Evolutionary conservation across 2,888 invertebrate genomes (phyloP), one percentile per base, ranked within the genome.

Genomic region (Drosophila algonquin): DNA sequence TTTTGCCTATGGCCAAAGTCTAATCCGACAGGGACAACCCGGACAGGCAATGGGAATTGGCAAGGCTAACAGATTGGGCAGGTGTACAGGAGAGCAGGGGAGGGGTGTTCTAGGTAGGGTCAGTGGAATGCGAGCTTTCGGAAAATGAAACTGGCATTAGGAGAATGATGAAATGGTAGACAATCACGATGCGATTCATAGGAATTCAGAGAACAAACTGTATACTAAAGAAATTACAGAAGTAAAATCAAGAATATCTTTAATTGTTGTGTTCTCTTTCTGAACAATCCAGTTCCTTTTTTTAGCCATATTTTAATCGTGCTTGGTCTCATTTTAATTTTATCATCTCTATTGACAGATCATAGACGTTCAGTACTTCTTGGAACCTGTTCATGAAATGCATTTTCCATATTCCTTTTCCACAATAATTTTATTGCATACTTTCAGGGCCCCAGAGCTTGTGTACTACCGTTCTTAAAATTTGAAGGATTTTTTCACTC

Each of bases 1-100:
- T 72, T 75, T 72, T 68, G 69, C 48, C 75, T 68, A 57, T 75
- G 48, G 75, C 75, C 67, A 75, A 71, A 71, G 57, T 75, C 68
- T 72, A 72, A 71, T 71, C 71, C 71, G 68, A 57, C 57, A 65
- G 68, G 71, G 75, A 67, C 67, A 71, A 50, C 59, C 48, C 72
- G 71, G 65, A 67, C 71, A 44, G 71, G 71, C 58, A 18, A 71
- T 70, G 65, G 50, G 71, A 67, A 67, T 67, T 67, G 65, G 71
- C 71, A 58, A 71, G 63, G 67, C 72, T 71, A 59, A 50, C 35
- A 45, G 40, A 35, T 30, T 16, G 69, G 18, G 18, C 32, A 48
- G 71, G 71, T 57, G 57, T 21, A 10, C 45, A 12, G 27, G 18
- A 59, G 12, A 12, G 27, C 14, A 32, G 35, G 61, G 35, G 16